Conservation (phyloP, 2,797 vertebrate species). For the Rhinogobio ventralis region DNA sequence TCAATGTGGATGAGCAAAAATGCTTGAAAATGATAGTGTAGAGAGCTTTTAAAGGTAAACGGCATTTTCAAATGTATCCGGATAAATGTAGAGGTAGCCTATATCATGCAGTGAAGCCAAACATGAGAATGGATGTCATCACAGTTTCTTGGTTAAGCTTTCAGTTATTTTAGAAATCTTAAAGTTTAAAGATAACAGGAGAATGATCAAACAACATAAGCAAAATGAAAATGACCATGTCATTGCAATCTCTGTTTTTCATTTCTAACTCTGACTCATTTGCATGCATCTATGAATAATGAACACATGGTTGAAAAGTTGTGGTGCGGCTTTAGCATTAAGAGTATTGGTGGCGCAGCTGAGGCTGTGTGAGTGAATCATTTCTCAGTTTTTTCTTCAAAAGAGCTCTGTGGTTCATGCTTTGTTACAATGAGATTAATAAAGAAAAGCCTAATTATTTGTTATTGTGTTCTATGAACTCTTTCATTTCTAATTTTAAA, state of each 20-base stretch:
- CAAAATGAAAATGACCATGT: neutral
- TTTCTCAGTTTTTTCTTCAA: constrained; percentile 30
- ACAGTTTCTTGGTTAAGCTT: neutral
- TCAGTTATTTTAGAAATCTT: neutral
- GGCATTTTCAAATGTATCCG: too few species aligned
- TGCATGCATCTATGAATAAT: constrained; percentile 9
- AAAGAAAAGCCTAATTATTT: constrained; percentile 38
- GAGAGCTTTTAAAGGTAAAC: too few species aligned
- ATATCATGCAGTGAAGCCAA: neutral
- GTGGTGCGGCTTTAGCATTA: neutral
- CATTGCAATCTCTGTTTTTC: neutral
- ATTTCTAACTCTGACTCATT: constrained; percentile 1
- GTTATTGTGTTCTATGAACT: constrained; percentile 51
- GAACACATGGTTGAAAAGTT: neutral
- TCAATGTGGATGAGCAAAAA: too few species aligned
- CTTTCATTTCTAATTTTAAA: constrained; percentile 59
- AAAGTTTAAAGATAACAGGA: neutral
- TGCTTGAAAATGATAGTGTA: too few species aligned
- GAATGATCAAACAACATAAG: neutral
- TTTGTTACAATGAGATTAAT: constrained; percentile 44
- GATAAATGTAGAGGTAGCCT: too few species aligned
- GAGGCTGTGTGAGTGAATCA: neutral
- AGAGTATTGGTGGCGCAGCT: neutral
- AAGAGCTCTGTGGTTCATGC: constrained; percentile 22
- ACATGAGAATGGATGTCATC: neutral